Evolutionary conservation across 2,113 vertebrate species (phyloP).

Genomic region (Azemiops feae): DNA sequence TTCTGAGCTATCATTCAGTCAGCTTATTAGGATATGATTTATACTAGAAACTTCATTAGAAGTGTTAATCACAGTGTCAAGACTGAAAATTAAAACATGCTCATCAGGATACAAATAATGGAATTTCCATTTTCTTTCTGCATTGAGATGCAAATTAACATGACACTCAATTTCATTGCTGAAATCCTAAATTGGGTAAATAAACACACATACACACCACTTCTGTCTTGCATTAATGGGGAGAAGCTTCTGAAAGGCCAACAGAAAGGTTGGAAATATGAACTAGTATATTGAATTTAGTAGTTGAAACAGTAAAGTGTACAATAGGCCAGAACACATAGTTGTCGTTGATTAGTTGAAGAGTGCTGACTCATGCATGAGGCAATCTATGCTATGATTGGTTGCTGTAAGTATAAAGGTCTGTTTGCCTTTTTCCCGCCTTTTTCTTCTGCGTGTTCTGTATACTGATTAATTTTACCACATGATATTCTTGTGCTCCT

Average conservation of each 20-base stretch:
- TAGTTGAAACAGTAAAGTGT: neutral
- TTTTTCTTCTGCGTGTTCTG: neutral
- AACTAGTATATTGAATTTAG: neutral
- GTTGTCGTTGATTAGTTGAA: neutral
- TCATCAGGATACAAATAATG: conserved; percentile 1
- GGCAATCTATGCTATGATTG: neutral
- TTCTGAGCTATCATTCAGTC: conserved; percentile 15
- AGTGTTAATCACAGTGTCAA: neutral
- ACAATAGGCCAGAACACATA: neutral
- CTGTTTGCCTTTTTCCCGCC: neutral
- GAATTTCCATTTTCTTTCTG: conserved; percentile 3
- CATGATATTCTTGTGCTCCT: neutral
- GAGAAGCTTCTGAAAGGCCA: neutral
- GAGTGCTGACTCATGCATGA: neutral
- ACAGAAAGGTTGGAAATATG: neutral
- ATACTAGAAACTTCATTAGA: conserved; percentile 22
- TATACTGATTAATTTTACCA: neutral
- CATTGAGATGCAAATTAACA: conserved; percentile 1
- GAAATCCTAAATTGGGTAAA: neutral
- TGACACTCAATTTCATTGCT: neutral
- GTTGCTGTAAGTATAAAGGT: too few species aligned
- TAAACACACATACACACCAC: neutral
- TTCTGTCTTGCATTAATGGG: neutral
- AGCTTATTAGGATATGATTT: conserved; percentile 18
- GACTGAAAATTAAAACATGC: conserved; percentile 34